Evolutionary conservation across 2,797 vertebrate species (phyloP).

Genomic region (Xenopus petersii): DNA sequence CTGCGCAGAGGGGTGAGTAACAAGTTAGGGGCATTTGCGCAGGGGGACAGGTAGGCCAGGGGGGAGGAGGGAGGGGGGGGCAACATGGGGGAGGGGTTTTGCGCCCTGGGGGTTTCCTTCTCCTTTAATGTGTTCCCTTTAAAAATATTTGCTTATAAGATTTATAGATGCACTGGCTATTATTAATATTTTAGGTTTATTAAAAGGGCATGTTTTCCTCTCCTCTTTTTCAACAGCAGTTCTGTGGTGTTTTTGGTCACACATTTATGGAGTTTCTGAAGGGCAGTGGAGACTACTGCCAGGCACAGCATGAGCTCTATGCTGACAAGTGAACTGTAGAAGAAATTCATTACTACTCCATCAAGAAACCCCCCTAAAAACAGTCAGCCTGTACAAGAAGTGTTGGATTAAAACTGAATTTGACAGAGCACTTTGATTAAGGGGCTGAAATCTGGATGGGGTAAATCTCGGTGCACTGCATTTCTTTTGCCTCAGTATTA

Average conservation of each 20-base stretch:
- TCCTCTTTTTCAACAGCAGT: slow-evolving; percentile 81
- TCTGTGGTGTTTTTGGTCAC: slow-evolving; percentile 99
- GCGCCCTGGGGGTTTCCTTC: too few species aligned
- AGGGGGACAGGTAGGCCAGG: too few species aligned
- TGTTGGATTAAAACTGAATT: slow-evolving; percentile 74
- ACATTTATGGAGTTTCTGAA: slow-evolving; percentile 99
- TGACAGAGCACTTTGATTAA: slow-evolving; percentile 76
- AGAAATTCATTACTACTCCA: slow-evolving; percentile 78
- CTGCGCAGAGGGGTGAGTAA: too few species aligned
- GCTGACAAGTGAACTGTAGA: slow-evolving; percentile 98
- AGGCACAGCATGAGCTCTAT: slow-evolving; percentile 99
- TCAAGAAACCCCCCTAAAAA: slow-evolving; percentile 77
- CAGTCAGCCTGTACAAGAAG: slow-evolving; percentile 67
- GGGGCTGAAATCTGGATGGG: slow-evolving; percentile 94
- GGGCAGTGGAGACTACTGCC: slow-evolving; percentile 99
- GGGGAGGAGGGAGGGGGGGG: too few species aligned
- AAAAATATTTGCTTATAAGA: too few species aligned
- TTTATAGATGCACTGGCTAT: too few species aligned
- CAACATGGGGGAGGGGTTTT: too few species aligned
- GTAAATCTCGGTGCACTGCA: slow-evolving; percentile 96
- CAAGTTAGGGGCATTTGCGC: too few species aligned
- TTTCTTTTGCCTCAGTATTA: slow-evolving; percentile 87
- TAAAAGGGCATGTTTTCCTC: background rate
- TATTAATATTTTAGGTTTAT: too few species aligned
- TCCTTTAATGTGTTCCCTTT: too few species aligned